These are phyloP conservation scores for Hipparchia semele DNA, from an alignment of 2,888 invertebrate genomes.

Conservation along the genomic window DNA sequence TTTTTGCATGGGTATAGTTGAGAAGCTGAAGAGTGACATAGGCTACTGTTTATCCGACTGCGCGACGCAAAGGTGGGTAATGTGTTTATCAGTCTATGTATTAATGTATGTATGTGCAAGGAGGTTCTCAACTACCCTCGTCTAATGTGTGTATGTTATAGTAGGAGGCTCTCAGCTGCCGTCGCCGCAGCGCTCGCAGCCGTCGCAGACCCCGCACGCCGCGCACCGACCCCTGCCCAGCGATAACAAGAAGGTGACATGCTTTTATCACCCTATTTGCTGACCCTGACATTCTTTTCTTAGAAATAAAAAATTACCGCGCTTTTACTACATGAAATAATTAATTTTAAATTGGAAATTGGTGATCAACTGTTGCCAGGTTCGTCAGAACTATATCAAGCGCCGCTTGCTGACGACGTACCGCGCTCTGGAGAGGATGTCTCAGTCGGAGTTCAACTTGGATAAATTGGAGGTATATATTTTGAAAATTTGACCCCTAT, in stretches of 20 bases:
- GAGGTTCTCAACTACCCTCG: too few species aligned
- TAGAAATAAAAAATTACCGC: background rate
- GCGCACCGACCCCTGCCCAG: constrained; percentile 86
- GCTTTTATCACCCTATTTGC: background rate
- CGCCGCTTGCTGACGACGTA: constrained; percentile 90
- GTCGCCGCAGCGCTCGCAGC: constrained; percentile 86
- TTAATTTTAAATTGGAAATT: background rate
- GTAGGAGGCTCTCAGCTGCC: constrained; percentile 93
- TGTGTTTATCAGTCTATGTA: too few species aligned
- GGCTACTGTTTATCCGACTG: too few species aligned
- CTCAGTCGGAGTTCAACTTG: constrained; percentile 93
- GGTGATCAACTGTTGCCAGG: constrained; percentile 63
- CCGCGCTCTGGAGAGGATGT: constrained; percentile 90
- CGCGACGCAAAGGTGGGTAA: too few species aligned
- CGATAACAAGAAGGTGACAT: constrained; percentile 89
- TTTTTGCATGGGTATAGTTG: too few species aligned
- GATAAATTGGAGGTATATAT: constrained; percentile 67
- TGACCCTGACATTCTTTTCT: background rate
- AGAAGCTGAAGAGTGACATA: too few species aligned
- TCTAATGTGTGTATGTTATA: constrained; percentile 46
- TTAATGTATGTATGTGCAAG: too few species aligned
- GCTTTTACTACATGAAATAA: too few species aligned
- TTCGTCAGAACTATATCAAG: constrained; percentile 91
- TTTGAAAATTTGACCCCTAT: too few species aligned
- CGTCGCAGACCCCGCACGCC: constrained; percentile 74